Conservation (phyloP, 2,113 vertebrate genomes). For the Chaenogobius annularis region DNA sequence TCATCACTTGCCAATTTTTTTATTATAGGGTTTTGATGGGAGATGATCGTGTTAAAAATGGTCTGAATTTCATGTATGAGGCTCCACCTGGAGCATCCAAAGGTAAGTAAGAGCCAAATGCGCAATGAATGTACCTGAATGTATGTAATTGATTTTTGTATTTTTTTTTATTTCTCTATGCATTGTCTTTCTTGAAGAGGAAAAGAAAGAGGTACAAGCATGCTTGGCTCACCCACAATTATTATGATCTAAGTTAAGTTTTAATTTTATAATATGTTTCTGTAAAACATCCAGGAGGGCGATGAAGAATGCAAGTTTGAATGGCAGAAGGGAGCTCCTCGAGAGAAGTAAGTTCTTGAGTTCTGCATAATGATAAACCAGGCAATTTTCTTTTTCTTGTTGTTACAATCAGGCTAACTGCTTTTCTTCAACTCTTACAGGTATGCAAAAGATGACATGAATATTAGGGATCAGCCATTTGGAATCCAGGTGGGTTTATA, state of each 20-base stretch:
- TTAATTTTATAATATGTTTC: not conserved
- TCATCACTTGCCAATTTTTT: constrained; percentile 8
- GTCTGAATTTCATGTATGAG: constrained; percentile 99
- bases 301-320: constrained; percentile 97
- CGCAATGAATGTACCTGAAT: not conserved
- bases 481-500: constrained; percentile 89
- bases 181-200: constrained; percentile 77
- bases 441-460: constrained; percentile 99
- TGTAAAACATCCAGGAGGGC: constrained; percentile 81
- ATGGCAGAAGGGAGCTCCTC: constrained; percentile 96
- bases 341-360: constrained; percentile 88
- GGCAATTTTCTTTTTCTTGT: not conserved
- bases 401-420: not conserved
- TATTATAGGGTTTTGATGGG: constrained; percentile 90
- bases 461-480: constrained; percentile 98
- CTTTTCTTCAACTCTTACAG: constrained; percentile 66
- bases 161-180: not conserved
- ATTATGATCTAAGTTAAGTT: not conserved
- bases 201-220: constrained; percentile 91
- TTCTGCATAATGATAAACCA: not conserved
- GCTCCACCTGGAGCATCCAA: constrained; percentile 96
- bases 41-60: constrained; percentile 97
- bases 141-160: not conserved
- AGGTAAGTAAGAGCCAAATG: constrained; percentile 75
- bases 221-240: not conserved